Evolutionary conservation across 2,113 vertebrate genomes (phyloP), one percentile per base, ranked within the genome.

Genomic region (Sapayoa aenigma): DNA sequence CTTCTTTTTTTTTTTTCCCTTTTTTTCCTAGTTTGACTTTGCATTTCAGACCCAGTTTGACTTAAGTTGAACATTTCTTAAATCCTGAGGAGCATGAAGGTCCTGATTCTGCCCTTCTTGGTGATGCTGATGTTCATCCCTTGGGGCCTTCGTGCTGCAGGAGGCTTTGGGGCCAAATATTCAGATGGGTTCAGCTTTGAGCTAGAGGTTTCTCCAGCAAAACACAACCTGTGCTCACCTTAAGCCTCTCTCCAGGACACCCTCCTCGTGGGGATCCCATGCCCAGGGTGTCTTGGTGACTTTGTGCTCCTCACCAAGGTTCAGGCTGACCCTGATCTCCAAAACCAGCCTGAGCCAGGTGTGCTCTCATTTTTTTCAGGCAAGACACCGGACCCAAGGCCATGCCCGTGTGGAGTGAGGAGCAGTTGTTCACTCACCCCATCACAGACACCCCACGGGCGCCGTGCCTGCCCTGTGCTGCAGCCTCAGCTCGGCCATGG

Each of bases 381-480:
- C 1, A 0, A 46, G 7, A 25, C 16, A 3, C 60, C 12, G 49
- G 77, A 33, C 8, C 49, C n/a, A 30, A 62, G 93, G 95, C 90
- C 94, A 97, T 96, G 95, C 92, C 84, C 11, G 1, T 28, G 84
- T 0, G 14, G 46, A 23, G 50, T 91, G 91, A 95, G 91, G 65
- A 67, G 78, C 62, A 24, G 41, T 75, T 1, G 35, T 0, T 3
- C 55, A 41, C 52, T 42, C 9, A 1, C n/a, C 83, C 63, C 14
- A 0, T 1, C 8, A 5, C n/a, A 62, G 84, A 66, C 21, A 0
- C 72, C 50, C 37, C 2, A 1, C 1, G 5, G 46, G 55, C 4
- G 0, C 55, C 3, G 9, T 22, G 28, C 66, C 78, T 8, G 1
- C 28, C 46, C 44, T 3, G 11, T 37, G 59, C 89, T 24, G 60